Percentiles rank a stretch among this genome's conserved stretches.
These are phyloP conservation scores for Acromyrmex charruanus DNA, from an alignment of 1,140 invertebrate genomes.

Conservation along the genomic window DNA sequence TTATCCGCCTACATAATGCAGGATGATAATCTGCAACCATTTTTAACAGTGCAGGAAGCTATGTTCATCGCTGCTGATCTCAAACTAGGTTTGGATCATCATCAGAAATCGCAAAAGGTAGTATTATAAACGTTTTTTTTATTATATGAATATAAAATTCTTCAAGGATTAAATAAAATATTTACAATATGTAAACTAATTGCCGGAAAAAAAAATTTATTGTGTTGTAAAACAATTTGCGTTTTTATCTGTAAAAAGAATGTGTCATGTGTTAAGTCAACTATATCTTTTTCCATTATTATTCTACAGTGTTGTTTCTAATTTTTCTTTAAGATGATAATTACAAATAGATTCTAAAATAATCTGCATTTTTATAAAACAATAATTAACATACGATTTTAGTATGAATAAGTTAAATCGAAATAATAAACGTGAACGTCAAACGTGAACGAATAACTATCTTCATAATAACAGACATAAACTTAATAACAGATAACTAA, in stretches of 20 bases:
- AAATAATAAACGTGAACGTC: too few species aligned
- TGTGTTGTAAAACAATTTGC: neutral
- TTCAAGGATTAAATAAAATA: neutral
- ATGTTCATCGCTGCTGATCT: slow-evolving; percentile 95
- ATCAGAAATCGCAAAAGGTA: slow-evolving; percentile 91
- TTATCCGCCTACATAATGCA: slow-evolving; percentile 97
- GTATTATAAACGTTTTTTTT: neutral
- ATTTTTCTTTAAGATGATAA: neutral
- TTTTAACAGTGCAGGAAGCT: slow-evolving; percentile 94
- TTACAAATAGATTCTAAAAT: neutral
- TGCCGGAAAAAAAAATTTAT: neutral
- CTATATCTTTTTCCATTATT: neutral
- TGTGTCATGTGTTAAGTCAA: neutral
- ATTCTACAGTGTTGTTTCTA: neutral
- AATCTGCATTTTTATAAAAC: too few species aligned
- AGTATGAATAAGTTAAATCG: too few species aligned
- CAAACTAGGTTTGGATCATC: slow-evolving; percentile 90
- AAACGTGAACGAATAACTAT: too few species aligned
- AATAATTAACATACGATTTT: too few species aligned
- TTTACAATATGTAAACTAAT: neutral
- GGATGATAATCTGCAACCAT: slow-evolving; percentile 93
- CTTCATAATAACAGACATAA: too few species aligned
- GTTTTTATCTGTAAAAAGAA: neutral
- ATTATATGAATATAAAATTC: neutral
- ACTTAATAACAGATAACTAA: too few species aligned